Conservation (phyloP, 2,113 vertebrate genomes). For the Perca schrenkii region DNA sequence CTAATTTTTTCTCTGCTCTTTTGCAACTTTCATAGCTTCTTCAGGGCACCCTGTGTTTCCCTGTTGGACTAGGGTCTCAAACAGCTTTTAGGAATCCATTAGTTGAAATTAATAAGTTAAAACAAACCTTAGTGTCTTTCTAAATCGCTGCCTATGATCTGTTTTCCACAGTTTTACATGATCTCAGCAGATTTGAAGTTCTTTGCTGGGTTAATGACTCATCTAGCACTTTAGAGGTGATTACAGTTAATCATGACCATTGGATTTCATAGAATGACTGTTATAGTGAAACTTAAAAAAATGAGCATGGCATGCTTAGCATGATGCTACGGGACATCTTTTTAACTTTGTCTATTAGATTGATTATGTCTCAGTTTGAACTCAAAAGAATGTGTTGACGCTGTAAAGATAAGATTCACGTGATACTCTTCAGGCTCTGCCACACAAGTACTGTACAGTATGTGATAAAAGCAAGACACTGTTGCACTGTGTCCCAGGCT, state of each 20-base stretch:
- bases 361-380: constrained; percentile 7
- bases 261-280: constrained; percentile 1
- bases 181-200: neutral
- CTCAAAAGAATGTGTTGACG: constrained; percentile 17
- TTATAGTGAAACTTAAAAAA: constrained; percentile 20
- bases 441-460: neutral
- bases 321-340: neutral
- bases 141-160: neutral
- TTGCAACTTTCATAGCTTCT: neutral
- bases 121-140: neutral
- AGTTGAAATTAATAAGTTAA: neutral
- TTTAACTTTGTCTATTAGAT: constrained; percentile 1
- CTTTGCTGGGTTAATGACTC: constrained; percentile 32
- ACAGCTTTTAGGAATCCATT: neutral
- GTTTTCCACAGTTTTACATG: neutral
- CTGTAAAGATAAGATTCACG: constrained; percentile 29
- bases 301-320: neutral
- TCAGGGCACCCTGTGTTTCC: neutral
- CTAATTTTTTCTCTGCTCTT: neutral
- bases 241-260: constrained; percentile 10
- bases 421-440: constrained; percentile 43
- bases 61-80: neutral
- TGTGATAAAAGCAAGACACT: neutral
- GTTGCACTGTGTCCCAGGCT: neutral
- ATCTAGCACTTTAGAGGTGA: neutral